These are phyloP conservation scores for Aphelenchoides bicaudatus DNA, from an alignment of 2,888 invertebrate species.

Conservation along the genomic window DNA sequence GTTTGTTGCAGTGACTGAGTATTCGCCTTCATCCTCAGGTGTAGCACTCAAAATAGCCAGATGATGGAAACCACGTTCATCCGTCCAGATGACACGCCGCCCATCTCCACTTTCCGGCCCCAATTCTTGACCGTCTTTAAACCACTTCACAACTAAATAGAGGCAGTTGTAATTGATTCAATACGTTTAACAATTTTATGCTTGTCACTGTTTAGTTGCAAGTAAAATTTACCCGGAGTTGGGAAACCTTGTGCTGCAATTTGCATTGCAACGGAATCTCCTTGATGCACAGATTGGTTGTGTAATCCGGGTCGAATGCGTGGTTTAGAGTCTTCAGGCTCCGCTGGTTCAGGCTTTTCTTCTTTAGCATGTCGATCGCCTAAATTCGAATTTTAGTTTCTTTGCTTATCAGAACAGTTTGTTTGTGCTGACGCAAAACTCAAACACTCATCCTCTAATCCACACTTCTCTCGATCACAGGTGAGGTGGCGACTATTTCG, in stretches of 20 bases:
- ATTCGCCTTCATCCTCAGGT: constrained; percentile 61
- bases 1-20: constrained; percentile 59
- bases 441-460: too few species aligned
- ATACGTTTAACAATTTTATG: too few species aligned
- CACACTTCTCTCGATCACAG: too few species aligned
- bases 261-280: constrained; percentile 61
- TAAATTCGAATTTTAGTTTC: too few species aligned
- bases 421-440: too few species aligned
- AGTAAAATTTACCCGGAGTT: too few species aligned
- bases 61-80: constrained; percentile 59
- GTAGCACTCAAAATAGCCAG: constrained; percentile 55
- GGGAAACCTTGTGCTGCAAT: constrained; percentile 62
- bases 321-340: constrained; percentile 56
- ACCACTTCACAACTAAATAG: constrained; percentile 63
- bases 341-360: constrained; percentile 29
- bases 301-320: constrained; percentile 58
- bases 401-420: too few species aligned
- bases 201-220: too few species aligned
- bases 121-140: constrained; percentile 55
- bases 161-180: too few species aligned
- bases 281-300: constrained; percentile 59
- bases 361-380: constrained; percentile 31
- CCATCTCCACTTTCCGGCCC: constrained; percentile 51
- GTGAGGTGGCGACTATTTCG: too few species aligned
- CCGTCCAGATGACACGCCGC: constrained; percentile 52